Evolutionary conservation across 2,113 vertebrate species (phyloP).

Genomic region (Pteruthius melanotis): DNA sequence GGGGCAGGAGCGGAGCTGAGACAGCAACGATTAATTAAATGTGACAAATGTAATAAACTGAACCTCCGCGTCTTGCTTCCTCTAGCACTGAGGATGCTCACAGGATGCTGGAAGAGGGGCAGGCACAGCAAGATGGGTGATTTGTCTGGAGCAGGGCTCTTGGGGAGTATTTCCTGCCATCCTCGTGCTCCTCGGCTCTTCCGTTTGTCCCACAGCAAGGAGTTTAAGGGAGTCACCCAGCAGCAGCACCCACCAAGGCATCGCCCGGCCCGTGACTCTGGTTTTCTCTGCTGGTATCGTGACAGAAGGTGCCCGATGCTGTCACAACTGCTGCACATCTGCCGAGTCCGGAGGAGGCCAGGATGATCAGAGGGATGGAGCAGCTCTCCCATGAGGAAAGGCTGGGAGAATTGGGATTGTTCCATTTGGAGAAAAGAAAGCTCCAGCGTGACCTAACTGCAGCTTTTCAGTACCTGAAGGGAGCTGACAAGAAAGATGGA

Average conservation of each 20-base stretch:
- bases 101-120: not conserved
- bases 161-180: too few relatives aligned
- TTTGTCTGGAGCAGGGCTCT: not conserved
- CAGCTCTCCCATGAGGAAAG: not conserved
- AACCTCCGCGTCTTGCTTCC: not conserved
- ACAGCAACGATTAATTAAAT: rapidly evolving
- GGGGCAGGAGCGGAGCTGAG: not conserved
- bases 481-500: not conserved
- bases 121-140: not conserved
- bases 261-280: not conserved
- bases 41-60: rapidly evolving
- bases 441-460: not conserved
- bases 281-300: not conserved
- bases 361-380: not conserved
- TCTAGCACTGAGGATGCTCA: not conserved
- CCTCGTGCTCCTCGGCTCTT: not conserved
- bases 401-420: not conserved
- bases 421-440: not conserved
- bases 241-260: not conserved
- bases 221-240: too few relatives aligned
- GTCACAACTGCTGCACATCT: not conserved
- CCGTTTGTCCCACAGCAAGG: not conserved
- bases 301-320: not conserved
- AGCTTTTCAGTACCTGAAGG: not conserved
- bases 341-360: not conserved